Base-by-base conservation (phyloP, 2,888 invertebrate species). In the Dryadula phaetusa region DNA sequence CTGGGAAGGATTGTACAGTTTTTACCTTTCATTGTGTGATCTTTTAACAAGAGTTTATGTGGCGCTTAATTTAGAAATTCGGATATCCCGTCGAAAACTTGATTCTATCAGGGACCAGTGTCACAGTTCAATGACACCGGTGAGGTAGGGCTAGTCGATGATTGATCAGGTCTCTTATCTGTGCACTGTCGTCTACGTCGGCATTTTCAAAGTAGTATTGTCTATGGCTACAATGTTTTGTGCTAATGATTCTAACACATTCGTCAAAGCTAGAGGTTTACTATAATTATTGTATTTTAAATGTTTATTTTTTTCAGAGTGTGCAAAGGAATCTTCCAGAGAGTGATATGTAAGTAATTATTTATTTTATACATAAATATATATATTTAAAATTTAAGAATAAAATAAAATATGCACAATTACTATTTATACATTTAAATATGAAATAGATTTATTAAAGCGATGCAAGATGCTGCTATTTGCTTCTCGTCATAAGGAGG, bases 131-230 rank as follows among this genome's bases (percentile, higher is more conserved):
- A 83, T 82, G 90, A 86, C 90, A 82, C 86, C 86, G 86, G 88
- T 85, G 88, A 87, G 91, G 90, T 87, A 86, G 88, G 89, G 86
- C 88, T 80, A 79, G 80, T 77, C 82, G 83, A 90, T 92, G 92
- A 92, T 92, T 91, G 92, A 92, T 92, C 89, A 88, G 83, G 78
- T 77, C 82, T 84, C 90, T 91, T 92, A 92, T 92, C 92, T 90
- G 80, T 78, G 79, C 82, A 79, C 81, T 86, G 90, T 90, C 90
- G 88, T 88, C 90, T 88, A 87, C 86, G 83, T 84, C 90, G 92
- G 91, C 88, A 76, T 81, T 81, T 85, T 91, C 92, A 92, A 92
- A 92, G 90, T 82, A 82, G 82, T 83, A 91, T 89, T 91, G 91
- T 92, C 85, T 85, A 76, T 79, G 81, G 74, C 78, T 82, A 81